phyloP scores from a whole-genome alignment of 2,888 invertebrate genomes.

The Sinhomidia bicolor region DNA sequence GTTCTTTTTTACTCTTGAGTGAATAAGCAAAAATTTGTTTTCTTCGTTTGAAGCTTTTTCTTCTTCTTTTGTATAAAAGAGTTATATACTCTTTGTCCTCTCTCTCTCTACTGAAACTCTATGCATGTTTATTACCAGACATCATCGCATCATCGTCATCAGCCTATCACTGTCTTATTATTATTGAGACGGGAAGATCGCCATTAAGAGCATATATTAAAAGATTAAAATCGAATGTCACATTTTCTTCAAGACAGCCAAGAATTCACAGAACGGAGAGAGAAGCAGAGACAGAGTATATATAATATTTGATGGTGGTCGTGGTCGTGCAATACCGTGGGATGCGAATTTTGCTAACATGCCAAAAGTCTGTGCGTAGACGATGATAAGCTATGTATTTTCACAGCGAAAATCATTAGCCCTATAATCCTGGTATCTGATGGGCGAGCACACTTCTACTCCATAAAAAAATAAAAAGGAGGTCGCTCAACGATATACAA shows the following conservation, averaged over 20 bases:
- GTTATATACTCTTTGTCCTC: no score
- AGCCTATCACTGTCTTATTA: neutral
- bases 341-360: constrained; percentile 44
- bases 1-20: neutral
- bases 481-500: neutral
- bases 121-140: neutral
- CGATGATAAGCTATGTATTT: constrained; percentile 18
- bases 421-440: constrained; percentile 63
- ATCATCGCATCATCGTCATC: neutral
- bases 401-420: constrained; percentile 46
- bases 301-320: neutral
- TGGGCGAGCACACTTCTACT: constrained; percentile 64
- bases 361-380: constrained; percentile 17
- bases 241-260: constrained; percentile 36
- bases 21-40: constrained; percentile 50
- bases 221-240: constrained; percentile 63
- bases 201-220: constrained; percentile 27
- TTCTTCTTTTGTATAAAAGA: no score
- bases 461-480: constrained; percentile 52
- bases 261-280: neutral
- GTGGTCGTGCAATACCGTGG: constrained; percentile 42
- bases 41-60: neutral
- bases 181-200: constrained; percentile 14
- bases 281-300: no score
- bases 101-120: neutral